Conservation (phyloP, 2,113 vertebrate genomes). For the Globicephala melas region DNA sequence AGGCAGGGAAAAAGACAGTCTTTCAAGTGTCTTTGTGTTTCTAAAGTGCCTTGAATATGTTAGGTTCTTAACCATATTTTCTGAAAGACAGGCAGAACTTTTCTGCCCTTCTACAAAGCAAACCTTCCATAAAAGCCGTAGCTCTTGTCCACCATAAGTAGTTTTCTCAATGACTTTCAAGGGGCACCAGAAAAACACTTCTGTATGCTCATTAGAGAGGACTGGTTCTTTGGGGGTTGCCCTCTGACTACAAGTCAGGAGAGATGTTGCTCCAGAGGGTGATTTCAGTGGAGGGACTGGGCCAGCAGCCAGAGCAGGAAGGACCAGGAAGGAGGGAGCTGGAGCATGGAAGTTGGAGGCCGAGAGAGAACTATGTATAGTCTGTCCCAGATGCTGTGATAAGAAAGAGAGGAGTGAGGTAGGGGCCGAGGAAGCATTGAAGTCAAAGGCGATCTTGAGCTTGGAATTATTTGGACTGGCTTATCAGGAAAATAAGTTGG, state of each 20-base stretch:
- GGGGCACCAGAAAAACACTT: constrained; percentile 29
- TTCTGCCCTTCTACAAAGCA: background rate
- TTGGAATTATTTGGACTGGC: background rate
- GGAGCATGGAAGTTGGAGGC: background rate
- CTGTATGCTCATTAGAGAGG: background rate
- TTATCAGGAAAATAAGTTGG: background rate
- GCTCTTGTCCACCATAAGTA: background rate
- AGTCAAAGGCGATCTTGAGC: background rate
- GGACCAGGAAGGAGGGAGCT: background rate
- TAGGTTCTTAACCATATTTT: constrained; percentile 33
- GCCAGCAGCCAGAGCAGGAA: background rate
- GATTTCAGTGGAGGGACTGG: constrained; percentile 23
- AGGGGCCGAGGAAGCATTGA: background rate
- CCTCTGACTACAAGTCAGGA: constrained; percentile 50
- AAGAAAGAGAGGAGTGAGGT: background rate
- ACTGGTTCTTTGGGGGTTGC: constrained; percentile 23
- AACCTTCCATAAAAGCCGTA: background rate
- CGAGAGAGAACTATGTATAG: background rate
- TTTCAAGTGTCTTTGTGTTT: background rate
- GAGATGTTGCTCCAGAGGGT: constrained; percentile 12
- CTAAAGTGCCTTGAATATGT: background rate
- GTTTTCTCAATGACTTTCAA: constrained; percentile 48
- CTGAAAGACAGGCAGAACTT: background rate
- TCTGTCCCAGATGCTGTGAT: background rate
- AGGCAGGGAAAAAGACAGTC: background rate